A percentile compares a stretch with the other conserved stretches of the same genome.
Conservation (phyloP, 2,888 invertebrate genomes). For the Gerosis bhagava region DNA sequence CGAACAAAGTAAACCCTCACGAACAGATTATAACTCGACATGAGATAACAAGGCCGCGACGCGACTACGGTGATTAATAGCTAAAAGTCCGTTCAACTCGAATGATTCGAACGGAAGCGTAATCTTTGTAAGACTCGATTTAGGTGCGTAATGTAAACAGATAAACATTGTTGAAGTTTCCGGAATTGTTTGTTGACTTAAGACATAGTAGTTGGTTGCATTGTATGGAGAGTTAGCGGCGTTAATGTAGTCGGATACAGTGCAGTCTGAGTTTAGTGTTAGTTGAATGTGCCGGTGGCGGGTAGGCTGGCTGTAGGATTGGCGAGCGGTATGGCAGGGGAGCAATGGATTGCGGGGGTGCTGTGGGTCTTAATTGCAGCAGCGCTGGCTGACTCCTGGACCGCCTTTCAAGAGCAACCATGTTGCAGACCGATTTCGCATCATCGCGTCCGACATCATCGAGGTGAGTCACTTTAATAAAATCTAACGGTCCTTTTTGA, state of each 20-base stretch:
- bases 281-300: constrained; percentile 50
- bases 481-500: background rate
- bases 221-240: constrained; percentile 44
- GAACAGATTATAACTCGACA: constrained; percentile 70
- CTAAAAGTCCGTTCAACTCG: constrained; percentile 56
- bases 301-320: constrained; percentile 41
- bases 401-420: constrained; percentile 85
- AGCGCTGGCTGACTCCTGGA: constrained; percentile 84
- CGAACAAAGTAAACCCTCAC: constrained; percentile 64
- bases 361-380: constrained; percentile 64
- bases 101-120: constrained; percentile 56
- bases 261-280: constrained; percentile 36
- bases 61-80: constrained; percentile 65
- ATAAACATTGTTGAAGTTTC: constrained; percentile 67
- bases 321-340: constrained; percentile 50
- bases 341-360: constrained; percentile 58
- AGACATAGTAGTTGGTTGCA: constrained; percentile 43
- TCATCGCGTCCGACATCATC: constrained; percentile 83
- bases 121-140: constrained; percentile 58
- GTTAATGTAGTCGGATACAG: constrained; percentile 25
- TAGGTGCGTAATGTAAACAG: constrained; percentile 68
- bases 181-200: constrained; percentile 62
- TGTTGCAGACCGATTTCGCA: constrained; percentile 83
- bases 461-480: constrained; percentile 69
- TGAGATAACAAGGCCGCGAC: constrained; percentile 65